Percentiles rank a stretch among this genome's conserved stretches.
Conservation (phyloP, 2,797 vertebrate species). For the Malacoraja senta region DNA sequence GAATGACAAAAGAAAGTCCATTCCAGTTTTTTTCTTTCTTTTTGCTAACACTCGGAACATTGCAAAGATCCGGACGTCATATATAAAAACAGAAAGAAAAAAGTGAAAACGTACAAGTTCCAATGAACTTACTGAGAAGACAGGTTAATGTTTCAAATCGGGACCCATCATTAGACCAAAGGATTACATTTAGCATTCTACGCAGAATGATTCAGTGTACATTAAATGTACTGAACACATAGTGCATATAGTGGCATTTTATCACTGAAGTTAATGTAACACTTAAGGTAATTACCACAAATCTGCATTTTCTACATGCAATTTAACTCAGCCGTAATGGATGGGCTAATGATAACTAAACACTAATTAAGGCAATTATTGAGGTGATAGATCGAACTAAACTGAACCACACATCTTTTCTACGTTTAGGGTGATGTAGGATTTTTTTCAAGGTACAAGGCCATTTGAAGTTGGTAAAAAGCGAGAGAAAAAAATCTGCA, state of each 20-base stretch:
- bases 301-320: slow-evolving; percentile 33
- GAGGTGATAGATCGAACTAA: slow-evolving; percentile 20
- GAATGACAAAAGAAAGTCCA: not conserved
- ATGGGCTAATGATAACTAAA: slow-evolving; percentile 33
- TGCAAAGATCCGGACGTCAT: not conserved
- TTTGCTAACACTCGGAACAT: not conserved
- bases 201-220: slow-evolving; percentile 13
- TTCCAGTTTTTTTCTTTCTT: not conserved
- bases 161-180: not conserved
- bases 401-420: not conserved
- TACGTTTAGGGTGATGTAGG: not conserved
- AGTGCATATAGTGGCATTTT: slow-evolving; percentile 22
- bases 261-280: slow-evolving; percentile 30
- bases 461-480: slow-evolving; percentile 9
- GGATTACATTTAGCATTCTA: slow-evolving; percentile 15
- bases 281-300: slow-evolving; percentile 34
- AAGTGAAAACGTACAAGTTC: not conserved
- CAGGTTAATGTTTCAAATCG: slow-evolving; percentile 22
- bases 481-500: not conserved
- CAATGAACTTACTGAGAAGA: slow-evolving; percentile 2
- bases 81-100: not conserved
- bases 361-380: slow-evolving; percentile 35
- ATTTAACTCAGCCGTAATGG: slow-evolving; percentile 32
- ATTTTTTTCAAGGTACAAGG: not conserved
- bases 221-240: slow-evolving; percentile 30